These are phyloP conservation scores for Ormyrus labotus DNA, from an alignment of 2,888 invertebrate species.

Conservation along the genomic window DNA sequence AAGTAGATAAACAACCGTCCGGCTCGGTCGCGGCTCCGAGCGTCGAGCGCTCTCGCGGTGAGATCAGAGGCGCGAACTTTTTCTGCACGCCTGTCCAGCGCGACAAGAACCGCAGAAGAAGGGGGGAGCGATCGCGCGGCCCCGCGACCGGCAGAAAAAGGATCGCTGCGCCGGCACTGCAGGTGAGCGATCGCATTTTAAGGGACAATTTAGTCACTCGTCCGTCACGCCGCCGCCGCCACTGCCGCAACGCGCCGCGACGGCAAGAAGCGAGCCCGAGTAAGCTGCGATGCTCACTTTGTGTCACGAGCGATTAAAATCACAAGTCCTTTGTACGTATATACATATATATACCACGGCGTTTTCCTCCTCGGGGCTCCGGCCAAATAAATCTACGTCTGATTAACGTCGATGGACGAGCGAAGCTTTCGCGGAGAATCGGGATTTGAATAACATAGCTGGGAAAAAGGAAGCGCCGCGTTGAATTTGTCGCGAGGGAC, in stretches of 20 bases:
- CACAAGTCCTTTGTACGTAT: slow-evolving; percentile 1
- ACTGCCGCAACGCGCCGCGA: not conserved
- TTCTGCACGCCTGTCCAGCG: slow-evolving; percentile 56
- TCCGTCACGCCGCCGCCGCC: slow-evolving; percentile 61
- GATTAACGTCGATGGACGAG: no score
- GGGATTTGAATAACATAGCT: no score
- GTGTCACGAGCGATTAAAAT: slow-evolving; percentile 57
- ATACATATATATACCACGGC: no score
- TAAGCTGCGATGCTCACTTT: slow-evolving; percentile 37
- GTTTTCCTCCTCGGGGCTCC: no score
- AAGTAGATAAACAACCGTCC: slow-evolving; percentile 72
- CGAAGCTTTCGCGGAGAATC: no score
- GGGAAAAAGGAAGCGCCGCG: not conserved
- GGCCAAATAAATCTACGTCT: no score
- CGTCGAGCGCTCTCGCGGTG: slow-evolving; percentile 62
- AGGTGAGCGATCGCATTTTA: slow-evolving; percentile 69
- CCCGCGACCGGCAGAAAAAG: no score
- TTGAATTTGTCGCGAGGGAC: not conserved
- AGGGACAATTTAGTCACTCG: slow-evolving; percentile 70
- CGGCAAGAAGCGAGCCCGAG: slow-evolving; percentile 34
- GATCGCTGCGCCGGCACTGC: no score
- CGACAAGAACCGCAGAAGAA: no score
- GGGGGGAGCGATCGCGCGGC: no score
- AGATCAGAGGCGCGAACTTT: slow-evolving; percentile 70
- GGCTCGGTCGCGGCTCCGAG: slow-evolving; percentile 52